phyloP scores from a whole-genome alignment of 2,888 invertebrate genomes.

The Pandemis cinnamomeana region DNA sequence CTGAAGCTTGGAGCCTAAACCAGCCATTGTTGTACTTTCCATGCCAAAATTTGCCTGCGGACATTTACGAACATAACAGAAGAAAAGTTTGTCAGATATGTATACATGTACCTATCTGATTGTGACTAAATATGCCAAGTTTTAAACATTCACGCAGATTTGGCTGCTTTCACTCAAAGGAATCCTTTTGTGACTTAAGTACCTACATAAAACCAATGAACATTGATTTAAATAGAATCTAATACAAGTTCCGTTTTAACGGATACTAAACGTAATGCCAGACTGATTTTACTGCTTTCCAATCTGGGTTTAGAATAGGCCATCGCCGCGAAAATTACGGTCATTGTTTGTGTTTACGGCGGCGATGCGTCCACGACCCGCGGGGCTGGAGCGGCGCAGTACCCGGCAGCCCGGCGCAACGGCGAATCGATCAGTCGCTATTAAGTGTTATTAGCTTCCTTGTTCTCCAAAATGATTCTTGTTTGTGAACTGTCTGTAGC shows the following conservation, averaged over 20 bases:
- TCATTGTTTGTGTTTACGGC: conserved; percentile 32
- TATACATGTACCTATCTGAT: not conserved
- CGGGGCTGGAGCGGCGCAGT: conserved; percentile 15
- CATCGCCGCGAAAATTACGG: conserved; percentile 33
- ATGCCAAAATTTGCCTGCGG: conserved; percentile 11
- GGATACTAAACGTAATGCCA: not conserved
- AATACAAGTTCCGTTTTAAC: not conserved
- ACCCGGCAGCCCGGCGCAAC: conserved; percentile 4
- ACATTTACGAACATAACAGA: not conserved
- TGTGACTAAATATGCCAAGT: not conserved
- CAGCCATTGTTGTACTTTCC: conserved; percentile 30
- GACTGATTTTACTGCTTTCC: conserved; percentile 19
- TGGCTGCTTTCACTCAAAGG: no score
- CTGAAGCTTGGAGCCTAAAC: conserved; percentile 25
- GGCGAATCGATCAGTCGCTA: conserved; percentile 22
- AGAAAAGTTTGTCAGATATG: not conserved
- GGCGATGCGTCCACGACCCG: conserved; percentile 23
- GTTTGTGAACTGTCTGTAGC: not conserved
- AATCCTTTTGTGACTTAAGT: not conserved
- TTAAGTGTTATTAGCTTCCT: not conserved
- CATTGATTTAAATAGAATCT: not conserved
- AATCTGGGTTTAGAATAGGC: conserved; percentile 19
- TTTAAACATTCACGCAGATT: no score
- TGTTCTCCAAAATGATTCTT: conserved; percentile 14
- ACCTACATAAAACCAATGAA: not conserved